Evolutionary conservation across 2,113 vertebrate species (phyloP), one percentile per base, ranked within the genome.

Genomic region (Chaetorhynchus papuensis): DNA sequence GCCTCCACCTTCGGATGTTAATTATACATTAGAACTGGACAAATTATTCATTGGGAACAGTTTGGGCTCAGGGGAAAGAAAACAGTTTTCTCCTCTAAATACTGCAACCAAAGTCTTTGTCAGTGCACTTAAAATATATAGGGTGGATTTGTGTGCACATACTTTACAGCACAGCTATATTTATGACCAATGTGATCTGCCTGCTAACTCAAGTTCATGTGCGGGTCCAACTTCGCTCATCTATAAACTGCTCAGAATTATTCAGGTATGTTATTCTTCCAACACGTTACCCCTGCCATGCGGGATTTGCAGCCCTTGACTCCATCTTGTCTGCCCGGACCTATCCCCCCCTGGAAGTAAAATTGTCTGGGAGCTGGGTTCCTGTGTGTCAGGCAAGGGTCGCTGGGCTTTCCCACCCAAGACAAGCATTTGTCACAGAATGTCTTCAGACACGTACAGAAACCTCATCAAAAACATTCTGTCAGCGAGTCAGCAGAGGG

Each of bases 1-100:
- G 84, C 53, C 79, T 85, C 82, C 82, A 91, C 90, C 92, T 94
- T 89, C n/a, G 0, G 90, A 79, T 88, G 89, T 93, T 91, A 87
- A 87, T 94, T 85, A 81, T 91, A 83, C 70, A 87, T 84, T 87
- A 93, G 90, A 94, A 85, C 79, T 52, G 85, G 94, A 93, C 89
- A 91, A 96, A 87, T 87, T 87, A 95, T 93, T 95, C 82, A 91
- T 91, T 0, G 16, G 90, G 85, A 96, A 89, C 91, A 93, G 88
- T 93, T 86, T 93, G 94, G 75, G 37, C 85, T 85, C 49, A 52
- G 69, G 82, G 83, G 85, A 92, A 87, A 65, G 52, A 83, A 64
- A 64, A 91, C 64, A 70, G 52, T 81, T 92, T 92, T 94, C 66
- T 89, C 79, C 75, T 96, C 65, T 83, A 92, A 94, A 85, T 90